A percentile compares a stretch with the other conserved stretches of the same genome.
phyloP scores from a whole-genome alignment of 2,888 invertebrate species.

The Temnothorax ravouxi region DNA sequence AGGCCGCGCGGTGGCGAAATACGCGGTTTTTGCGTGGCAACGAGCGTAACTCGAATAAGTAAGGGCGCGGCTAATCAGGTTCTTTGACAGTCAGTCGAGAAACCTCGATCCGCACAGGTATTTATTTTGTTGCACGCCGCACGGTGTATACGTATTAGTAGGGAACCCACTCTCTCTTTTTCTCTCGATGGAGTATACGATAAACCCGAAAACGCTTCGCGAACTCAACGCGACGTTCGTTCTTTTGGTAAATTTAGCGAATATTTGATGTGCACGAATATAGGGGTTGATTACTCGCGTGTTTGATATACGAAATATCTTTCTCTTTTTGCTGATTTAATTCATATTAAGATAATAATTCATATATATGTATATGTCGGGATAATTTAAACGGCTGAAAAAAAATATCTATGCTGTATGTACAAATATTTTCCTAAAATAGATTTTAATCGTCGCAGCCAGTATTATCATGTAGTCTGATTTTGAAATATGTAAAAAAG shows the following conservation, averaged over 20 bases:
- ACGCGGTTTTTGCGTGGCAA: constrained; percentile 42
- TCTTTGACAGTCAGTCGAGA: constrained; percentile 39
- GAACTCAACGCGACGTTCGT: not conserved
- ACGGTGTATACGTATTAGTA: not conserved
- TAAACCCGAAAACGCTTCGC: not conserved
- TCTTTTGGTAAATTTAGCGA: constrained; percentile 23
- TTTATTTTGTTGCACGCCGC: constrained; percentile 35
- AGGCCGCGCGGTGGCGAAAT: not conserved
- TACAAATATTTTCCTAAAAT: not conserved
- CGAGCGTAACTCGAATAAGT: constrained; percentile 38
- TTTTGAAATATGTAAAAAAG: too few relatives aligned
- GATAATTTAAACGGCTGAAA: not conserved
- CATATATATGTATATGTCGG: too few relatives aligned
- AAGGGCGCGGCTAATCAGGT: constrained; percentile 40
- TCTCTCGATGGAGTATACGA: not conserved
- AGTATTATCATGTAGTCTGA: not conserved
- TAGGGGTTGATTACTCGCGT: not conserved
- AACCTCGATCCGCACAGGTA: constrained; percentile 10
- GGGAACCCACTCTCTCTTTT: not conserved
- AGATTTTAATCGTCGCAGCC: not conserved
- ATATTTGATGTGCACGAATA: constrained; percentile 12
- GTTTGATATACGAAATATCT: not conserved
- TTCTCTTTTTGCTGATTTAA: not conserved
- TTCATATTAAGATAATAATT: not conserved
- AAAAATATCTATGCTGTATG: not conserved